phyloP scores from a whole-genome alignment of 2,888 invertebrate genomes.

The Acronicta psi region DNA sequence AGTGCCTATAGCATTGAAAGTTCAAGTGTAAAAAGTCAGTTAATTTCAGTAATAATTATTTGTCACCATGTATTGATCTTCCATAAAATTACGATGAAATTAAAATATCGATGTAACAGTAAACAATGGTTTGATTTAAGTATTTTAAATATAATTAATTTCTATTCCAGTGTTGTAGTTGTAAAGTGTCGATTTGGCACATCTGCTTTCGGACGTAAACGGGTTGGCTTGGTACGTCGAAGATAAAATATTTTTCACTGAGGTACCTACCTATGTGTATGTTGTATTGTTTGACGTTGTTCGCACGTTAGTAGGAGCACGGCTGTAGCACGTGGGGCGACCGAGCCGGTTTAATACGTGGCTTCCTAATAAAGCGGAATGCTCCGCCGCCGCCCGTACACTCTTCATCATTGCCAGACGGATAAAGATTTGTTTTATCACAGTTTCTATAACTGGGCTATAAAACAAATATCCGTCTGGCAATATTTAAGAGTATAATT shows the following conservation, averaged over 20 bases:
- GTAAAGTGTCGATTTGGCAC: constrained; percentile 58
- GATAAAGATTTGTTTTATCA: constrained; percentile 60
- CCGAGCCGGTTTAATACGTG: constrained; percentile 76
- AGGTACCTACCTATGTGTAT: constrained; percentile 40
- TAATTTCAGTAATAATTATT: constrained; percentile 87
- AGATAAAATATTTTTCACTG: constrained; percentile 53
- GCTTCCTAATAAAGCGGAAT: constrained; percentile 84
- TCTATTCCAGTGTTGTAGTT: constrained; percentile 24
- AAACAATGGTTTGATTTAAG: constrained; percentile 78
- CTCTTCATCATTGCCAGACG: constrained; percentile 62
- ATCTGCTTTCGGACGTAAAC: constrained; percentile 47
- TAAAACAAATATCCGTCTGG: no score
- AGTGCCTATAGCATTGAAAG: constrained; percentile 89
- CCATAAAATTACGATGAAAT: constrained; percentile 89
- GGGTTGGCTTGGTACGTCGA: constrained; percentile 54
- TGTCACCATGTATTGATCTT: constrained; percentile 89
- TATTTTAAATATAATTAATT: constrained; percentile 1
- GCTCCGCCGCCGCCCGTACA: constrained; percentile 60
- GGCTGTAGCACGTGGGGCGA: constrained; percentile 71
- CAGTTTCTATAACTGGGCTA: constrained; percentile 17
- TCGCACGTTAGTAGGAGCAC: constrained; percentile 72
- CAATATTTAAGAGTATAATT: constrained; percentile 15
- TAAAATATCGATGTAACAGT: constrained; percentile 89
- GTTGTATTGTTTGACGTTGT: constrained; percentile 61
- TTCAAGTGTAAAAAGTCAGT: constrained; percentile 88